Evolutionary conservation across 1,140 invertebrate species (phyloP), one percentile per base, ranked within the genome.

Genomic region (Cydia fagiglandana): DNA sequence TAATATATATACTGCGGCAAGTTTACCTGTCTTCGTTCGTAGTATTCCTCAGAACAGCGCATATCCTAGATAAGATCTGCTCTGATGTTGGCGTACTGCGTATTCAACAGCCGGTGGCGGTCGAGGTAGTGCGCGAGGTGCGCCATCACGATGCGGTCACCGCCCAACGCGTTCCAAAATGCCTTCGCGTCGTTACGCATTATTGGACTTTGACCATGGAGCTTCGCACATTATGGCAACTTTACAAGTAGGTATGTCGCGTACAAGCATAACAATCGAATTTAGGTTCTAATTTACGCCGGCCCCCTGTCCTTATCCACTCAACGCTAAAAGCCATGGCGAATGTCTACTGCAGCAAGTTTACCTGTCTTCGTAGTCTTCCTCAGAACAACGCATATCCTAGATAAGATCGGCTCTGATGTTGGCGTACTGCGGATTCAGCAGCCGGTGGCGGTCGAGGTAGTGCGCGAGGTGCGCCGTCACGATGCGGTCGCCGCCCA

Each of bases 371-470:
- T 47, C 12, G 10, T 47, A 47, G 45, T 47, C 7, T 41, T 41
- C 38, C 7, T 41, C 9, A 1, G 38, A 38, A 41, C 38, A 10
- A 9, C 9, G 38, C 28, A 61, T 61, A 30, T 77, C 4, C 38
- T 70, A 70, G 15, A 70, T 34, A 13, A 70, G 34, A 13, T 85
- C 80, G 3, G 75, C 56, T 7, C 84, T 82, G 0, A 86, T 84
- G 10, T 74, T 68, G 4, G 87, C 87, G 41, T 88, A 92, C 34
- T 88, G 85, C 6, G 87, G 83, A 45, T 90, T 88, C 15, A 82
- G 82, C 6, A 85, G 76, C 13, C 75, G 78, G 64, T 88, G 83
- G 28, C 82, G 80, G 5, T 79, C 68, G 1, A 92, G 78, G 68
- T 88, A 88, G 1, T 75, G 76, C 0, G 82, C 79, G 10, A 91